Base-by-base conservation (phyloP, 1,140 invertebrate genomes). In the Drosophila bocki region DNA sequence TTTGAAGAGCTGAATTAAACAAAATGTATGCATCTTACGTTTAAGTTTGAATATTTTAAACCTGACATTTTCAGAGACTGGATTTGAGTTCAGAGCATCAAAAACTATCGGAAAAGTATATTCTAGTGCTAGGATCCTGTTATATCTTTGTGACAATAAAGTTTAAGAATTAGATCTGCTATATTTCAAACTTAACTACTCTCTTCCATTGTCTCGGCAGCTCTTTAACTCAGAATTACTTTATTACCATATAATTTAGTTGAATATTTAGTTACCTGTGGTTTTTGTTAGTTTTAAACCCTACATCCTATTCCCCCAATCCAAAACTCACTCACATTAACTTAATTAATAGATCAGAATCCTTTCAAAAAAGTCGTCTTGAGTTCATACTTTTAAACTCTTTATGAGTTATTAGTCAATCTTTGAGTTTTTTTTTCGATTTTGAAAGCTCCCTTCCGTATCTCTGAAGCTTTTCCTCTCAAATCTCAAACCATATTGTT, bases 371-470 rank as follows among this genome's bases (percentile, higher is more conserved):
- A 54, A 54, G 19, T 54, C 17, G 19, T 19, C 19, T 56, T 56
- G 19, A 61, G 22, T 42, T 35, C 7, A 44, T 26, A 12, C 19
- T 58, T 41, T 7, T 42, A n/a, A 65, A 13, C 57, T 62, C 35
- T 37, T 42, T 75, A 39, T 11, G 51, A 62, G 63, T 57, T 60
- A 11, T 37, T 35, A n/a, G 48, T 41, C 57, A 19, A 19, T 8
- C n/a, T 42, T 53, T 61, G 44, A 26, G 53, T 70, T 59, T 75
- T 45, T 45, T 45, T 45, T 68, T 64, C 47, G 7, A 29, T 29
- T 32, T 35, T 32, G 29, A 37, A 42, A 47, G 2, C 48, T 47
- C 13, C 26, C 9, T 19, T 32, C 33, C 45, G 22, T 42, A 17
- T 44, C 8, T 22, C 17, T 17, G 11, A 44, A n/a, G 19, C n/a